phyloP scores from a whole-genome alignment of 2,888 invertebrate genomes.

The Vanessa cardui region DNA sequence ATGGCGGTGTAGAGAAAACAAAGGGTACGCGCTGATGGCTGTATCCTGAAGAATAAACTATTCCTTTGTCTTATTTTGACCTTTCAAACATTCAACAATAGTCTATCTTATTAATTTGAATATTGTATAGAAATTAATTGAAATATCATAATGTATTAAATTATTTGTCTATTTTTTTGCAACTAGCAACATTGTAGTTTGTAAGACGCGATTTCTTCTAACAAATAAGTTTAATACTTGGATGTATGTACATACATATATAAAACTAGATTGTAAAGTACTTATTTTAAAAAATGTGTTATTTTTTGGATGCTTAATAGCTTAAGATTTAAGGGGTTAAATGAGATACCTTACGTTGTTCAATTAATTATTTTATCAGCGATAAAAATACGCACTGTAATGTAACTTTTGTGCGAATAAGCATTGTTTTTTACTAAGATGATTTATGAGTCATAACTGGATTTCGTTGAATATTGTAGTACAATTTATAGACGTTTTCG shows the following conservation, averaged over 20 bases:
- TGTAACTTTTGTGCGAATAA: background rate
- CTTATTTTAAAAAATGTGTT: too few relatives aligned
- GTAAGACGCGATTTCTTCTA: too few relatives aligned
- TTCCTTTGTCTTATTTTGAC: slow-evolving; percentile 50
- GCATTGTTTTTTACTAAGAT: background rate
- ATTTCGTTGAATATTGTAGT: background rate
- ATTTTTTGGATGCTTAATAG: too few relatives aligned
- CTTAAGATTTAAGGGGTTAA: too few relatives aligned
- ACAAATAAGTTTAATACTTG: too few relatives aligned
- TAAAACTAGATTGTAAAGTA: too few relatives aligned
- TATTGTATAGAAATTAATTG: background rate
- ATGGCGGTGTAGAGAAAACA: slow-evolving; percentile 66
- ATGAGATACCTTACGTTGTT: too few relatives aligned
- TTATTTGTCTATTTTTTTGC: too few relatives aligned
- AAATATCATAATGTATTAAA: too few relatives aligned
- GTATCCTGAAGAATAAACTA: slow-evolving; percentile 57
- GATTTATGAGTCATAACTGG: background rate
- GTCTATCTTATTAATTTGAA: background rate
- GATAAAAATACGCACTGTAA: background rate
- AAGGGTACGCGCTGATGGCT: slow-evolving; percentile 63
- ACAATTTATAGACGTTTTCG: slow-evolving; percentile 19
- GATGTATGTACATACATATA: too few relatives aligned
- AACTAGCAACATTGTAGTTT: too few relatives aligned
- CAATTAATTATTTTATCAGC: background rate
- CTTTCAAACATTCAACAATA: slow-evolving; percentile 14